Evolutionary conservation across 2,888 invertebrate genomes (phyloP), one percentile per base, ranked within the genome.

Genomic region (Pterobdella sp.): DNA sequence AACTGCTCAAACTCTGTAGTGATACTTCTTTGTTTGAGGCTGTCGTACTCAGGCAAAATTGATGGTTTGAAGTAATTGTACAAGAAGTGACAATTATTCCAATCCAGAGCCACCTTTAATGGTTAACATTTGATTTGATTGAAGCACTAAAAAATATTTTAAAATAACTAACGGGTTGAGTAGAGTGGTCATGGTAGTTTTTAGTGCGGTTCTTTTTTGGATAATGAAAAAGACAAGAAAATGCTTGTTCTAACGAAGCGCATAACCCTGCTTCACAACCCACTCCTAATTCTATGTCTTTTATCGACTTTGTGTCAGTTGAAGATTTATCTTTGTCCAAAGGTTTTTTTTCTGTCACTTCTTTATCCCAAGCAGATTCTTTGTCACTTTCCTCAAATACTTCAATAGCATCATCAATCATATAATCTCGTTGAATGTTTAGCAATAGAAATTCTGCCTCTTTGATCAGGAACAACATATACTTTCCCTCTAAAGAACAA

Each of bases 211-310:
- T 79, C 74, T 81, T 82, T 76, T 79, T 81, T 0, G 83, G 83
- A 77, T 83, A 82, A 31, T 81, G 80, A 82, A 90, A 94, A 1
- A 95, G 85, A 82, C 95, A 95, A 82, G 88, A 93, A 74, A 90
- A 87, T 75, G 89, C 88, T 84, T 95, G 94, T 80, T 94, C 94
- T 80, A 94, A 86, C 77, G 90, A 88, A 78, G 90, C 89, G 74
- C 88, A 88, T 1, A 93, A 87, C 80, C 89, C 89, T 79, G 83
- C 83, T 14, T 77, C 76, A 36, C 49, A 74, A 0, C 68, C 68
- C 65, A 18, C 4, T 65, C 32, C 34, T 10, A 65, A 7, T 29
- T 65, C 35, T 22, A 34, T 22, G 32, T 35, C 65, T 31, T 3
- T 29, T 32, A 4, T 31, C 4, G 65, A 29, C 14, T 3, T 34